Evolutionary conservation across 2,888 invertebrate genomes (phyloP), one percentile per base, ranked within the genome.

Genomic region (Microctonus aethiopoides): DNA sequence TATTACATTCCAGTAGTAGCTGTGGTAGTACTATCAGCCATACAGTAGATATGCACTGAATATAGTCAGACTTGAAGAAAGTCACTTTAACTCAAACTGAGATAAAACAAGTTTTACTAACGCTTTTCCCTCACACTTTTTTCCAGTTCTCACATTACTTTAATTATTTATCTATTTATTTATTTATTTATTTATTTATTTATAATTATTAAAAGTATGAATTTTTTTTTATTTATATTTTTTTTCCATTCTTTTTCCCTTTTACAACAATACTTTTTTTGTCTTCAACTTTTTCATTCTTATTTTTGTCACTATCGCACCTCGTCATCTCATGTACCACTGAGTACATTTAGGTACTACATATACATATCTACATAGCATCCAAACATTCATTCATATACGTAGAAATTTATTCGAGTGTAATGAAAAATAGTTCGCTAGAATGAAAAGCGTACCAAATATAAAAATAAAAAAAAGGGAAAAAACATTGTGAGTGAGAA

Each of bases 71-170:
- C 46, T 16, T 16, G 46, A 46, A 46, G 46, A 46, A 46, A 46
- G 46, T 46, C 46, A 46, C 46, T 46, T 46, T 20, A 46, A 46
- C 46, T 46, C 16, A 7, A 16, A 16, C 16, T 46, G 22, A 60
- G 34, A 36, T 60, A 39, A 34, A 65, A 57, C 64, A 52, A 70
- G 56, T 62, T 67, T 26, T 26, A 54, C 54, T 26, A 54, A 54
- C 54, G 54, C 54, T 24, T n/a, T 22, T 54, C 26, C 24, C 46
- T 46, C 9, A 46, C 6, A 54, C 54, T 6, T n/a, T n/a, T n/a
- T n/a, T n/a, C n/a, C n/a, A 20, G 57, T 62, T 32, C 36, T 20
- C 52, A 46, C 52, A 56, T n/a, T 52, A 22, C 36, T 41, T 56
- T 56, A 60, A 29, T 29, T 5, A 5, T 29, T 29, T 29, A 5